Conservation (phyloP, 2,113 vertebrate species). For the Damaliscus lunatus region DNA sequence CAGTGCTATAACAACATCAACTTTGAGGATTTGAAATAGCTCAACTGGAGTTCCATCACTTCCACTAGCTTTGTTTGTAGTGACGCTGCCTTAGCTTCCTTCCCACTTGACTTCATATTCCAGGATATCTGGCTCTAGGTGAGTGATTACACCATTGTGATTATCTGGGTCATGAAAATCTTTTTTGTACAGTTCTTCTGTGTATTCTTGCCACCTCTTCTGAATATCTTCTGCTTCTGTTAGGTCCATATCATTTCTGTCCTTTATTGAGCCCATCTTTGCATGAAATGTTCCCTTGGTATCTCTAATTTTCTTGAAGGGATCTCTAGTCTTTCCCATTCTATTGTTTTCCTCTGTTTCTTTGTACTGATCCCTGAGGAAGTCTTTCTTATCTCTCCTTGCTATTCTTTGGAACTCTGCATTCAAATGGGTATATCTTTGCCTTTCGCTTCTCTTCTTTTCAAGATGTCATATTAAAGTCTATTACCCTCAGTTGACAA, state of each 20-base stretch:
- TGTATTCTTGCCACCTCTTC: not conserved
- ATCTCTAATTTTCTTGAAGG: not conserved
- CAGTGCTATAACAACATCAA: not conserved
- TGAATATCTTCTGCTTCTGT: not conserved
- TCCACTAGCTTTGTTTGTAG: not conserved
- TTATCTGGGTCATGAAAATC: not conserved
- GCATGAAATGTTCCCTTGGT: not conserved
- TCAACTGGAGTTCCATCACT: not conserved
- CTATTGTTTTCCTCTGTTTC: not conserved
- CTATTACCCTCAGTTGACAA: not conserved
- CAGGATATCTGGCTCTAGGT: not conserved
- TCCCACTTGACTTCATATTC: not conserved
- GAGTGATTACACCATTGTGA: not conserved
- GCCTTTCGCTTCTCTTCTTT: not conserved
- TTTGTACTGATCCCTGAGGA: not conserved
- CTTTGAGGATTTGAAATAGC: not conserved
- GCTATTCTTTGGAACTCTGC: not conserved
- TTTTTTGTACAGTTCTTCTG: not conserved
- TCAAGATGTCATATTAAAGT: not conserved
- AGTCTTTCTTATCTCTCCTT: not conserved
- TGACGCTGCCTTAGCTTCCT: not conserved
- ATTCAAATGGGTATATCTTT: not conserved
- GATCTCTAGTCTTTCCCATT: not conserved
- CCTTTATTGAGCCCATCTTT: not conserved
- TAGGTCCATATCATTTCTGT: not conserved